Base-by-base conservation (phyloP, 1,140 invertebrate genomes). In the Drosophila ficusphila region DNA sequence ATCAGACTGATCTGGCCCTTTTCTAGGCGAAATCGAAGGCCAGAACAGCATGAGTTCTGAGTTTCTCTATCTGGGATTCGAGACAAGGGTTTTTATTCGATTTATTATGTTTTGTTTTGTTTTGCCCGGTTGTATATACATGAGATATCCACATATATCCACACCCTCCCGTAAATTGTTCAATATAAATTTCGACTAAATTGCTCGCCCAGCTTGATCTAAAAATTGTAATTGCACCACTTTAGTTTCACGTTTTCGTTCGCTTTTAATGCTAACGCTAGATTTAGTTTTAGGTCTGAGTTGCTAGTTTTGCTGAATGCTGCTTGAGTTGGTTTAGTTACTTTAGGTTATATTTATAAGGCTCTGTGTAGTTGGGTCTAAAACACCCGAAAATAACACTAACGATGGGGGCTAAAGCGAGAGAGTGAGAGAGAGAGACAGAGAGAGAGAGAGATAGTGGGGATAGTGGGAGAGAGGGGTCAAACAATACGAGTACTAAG, bases 191-290 rank as follows among this genome's bases (percentile, higher is more conserved):
- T 77, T 82, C 57, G 78, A 74, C 68, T 82, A 82, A 69, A 27
- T 39, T 53, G 36, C 23, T 56, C 48, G 72, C 67, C 46, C 33
- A 51, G 64, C 70, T 64, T 71, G 71, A 65, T 51, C 75, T 82
- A 83, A 68, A 79, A 83, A 41, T 86, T 79, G 58, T 86, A 86
- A 86, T 86, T 86, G 81, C 81, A 86, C 81, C 76, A 67, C 71
- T 77, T 54, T 29, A 14, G 14, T 33, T 67, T 38, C 46, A 48
- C 49, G 31, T 27, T 42, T 64, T 56, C 5, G 23, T 51, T 70
- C 41, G 23, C 44, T 34, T 36, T 19, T 44, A 19, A 33, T 41
- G 38, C 36, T 62, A 52, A 67, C 21, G 36, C 27, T 51, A 34
- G 57, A 12, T 25, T 44, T 46, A 27, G 16, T 65, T 39, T 41